Conservation (phyloP, 1,140 invertebrate species). For the Chrysomallon squamiferum region DNA sequence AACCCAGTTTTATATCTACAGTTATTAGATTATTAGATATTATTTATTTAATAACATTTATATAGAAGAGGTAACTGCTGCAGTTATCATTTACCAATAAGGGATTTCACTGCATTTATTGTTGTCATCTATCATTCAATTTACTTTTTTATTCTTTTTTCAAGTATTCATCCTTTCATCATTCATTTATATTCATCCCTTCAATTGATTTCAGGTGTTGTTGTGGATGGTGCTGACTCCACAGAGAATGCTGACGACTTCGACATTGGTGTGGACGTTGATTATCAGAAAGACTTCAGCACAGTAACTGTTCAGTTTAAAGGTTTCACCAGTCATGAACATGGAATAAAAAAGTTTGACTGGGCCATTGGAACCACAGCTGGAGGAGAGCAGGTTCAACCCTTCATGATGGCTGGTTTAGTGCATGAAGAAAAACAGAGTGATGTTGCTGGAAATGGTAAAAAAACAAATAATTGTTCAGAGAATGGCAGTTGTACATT, state of each 20-base stretch:
- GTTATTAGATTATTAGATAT: not conserved
- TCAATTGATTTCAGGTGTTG: constrained; percentile 19
- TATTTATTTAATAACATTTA: not conserved
- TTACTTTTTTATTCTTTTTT: not conserved
- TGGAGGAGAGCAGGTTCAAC: constrained; percentile 35
- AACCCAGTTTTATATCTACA: no score
- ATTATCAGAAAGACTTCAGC: constrained; percentile 28
- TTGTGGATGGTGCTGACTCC: constrained; percentile 26
- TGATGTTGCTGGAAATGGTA: constrained; percentile 26
- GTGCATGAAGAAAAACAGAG: constrained; percentile 24
- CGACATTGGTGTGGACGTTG: constrained; percentile 17
- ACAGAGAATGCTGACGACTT: not conserved
- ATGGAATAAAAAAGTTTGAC: constrained; percentile 35
- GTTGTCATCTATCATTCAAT: not conserved
- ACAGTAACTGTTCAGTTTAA: constrained; percentile 34
- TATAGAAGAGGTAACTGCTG: not conserved
- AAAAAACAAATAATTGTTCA: not conserved
- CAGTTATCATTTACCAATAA: not conserved
- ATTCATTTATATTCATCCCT: not conserved
- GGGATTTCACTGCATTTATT: not conserved
- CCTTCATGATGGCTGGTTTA: constrained; percentile 24
- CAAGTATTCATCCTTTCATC: no score
- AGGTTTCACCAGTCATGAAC: constrained; percentile 30
- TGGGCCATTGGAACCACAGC: constrained; percentile 41
- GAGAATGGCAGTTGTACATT: not conserved